Conservation (phyloP, 2,113 vertebrate species). For the Stegostoma tigrinum region DNA sequence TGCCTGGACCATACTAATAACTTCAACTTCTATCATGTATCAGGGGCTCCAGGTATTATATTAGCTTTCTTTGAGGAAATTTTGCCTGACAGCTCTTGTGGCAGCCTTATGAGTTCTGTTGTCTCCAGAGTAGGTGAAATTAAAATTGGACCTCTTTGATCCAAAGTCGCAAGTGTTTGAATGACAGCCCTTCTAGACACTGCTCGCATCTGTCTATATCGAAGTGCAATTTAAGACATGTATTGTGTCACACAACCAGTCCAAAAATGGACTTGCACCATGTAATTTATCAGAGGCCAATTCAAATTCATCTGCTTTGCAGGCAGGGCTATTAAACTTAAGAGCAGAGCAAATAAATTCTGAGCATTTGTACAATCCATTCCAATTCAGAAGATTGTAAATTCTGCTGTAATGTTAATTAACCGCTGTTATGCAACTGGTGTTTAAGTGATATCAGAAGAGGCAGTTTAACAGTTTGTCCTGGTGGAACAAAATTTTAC, state of each 20-base stretch:
- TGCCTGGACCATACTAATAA: not conserved
- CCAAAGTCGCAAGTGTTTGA: not conserved
- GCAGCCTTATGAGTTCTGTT: not conserved
- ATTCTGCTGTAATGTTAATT: constrained; percentile 17
- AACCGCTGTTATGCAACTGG: not conserved
- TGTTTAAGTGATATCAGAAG: not conserved
- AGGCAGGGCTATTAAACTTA: constrained; percentile 3
- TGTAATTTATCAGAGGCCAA: not conserved
- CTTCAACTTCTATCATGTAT: not conserved
- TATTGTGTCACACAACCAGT: not conserved
- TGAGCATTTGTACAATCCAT: not conserved
- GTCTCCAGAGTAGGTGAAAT: not conserved
- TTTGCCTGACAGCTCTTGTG: not conserved
- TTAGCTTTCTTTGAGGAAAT: not conserved
- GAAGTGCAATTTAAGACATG: not conserved
- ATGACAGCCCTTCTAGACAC: not conserved
- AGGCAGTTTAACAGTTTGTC: constrained; percentile 21
- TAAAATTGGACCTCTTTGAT: not conserved
- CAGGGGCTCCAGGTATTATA: not conserved
- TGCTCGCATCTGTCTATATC: not conserved
- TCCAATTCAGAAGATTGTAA: constrained; percentile 11
- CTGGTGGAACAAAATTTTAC: not conserved
- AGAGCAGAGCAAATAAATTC: not conserved
- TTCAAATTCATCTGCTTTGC: not conserved
- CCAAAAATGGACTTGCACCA: not conserved